These are phyloP conservation scores for Chalcis sispes DNA, from an alignment of 2,888 invertebrate species.

Conservation along the genomic window DNA sequence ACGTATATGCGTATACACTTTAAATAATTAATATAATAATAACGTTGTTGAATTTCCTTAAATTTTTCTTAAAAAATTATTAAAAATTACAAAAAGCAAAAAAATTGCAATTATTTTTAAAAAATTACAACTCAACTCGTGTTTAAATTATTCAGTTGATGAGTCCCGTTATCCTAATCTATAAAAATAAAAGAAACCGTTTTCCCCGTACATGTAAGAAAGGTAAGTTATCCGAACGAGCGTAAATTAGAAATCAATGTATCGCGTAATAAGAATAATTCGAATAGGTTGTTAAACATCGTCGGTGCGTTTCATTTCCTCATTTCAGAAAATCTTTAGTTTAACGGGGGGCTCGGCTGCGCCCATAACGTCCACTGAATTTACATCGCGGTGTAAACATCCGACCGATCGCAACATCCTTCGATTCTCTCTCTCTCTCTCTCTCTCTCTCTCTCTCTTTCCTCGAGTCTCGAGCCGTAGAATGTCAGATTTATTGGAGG, in stretches of 20 bases:
- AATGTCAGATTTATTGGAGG: too few relatives aligned
- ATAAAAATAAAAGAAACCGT: slow-evolving; percentile 3
- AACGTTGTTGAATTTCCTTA: too few relatives aligned
- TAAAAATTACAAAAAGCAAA: too few relatives aligned
- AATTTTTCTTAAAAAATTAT: too few relatives aligned
- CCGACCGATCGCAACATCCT: not conserved
- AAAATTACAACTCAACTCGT: too few relatives aligned
- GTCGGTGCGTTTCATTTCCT: slow-evolving; percentile 40
- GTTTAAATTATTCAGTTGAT: slow-evolving; percentile 24
- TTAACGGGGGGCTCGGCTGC: slow-evolving; percentile 4
- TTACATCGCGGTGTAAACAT: slow-evolving; percentile 15
- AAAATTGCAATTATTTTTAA: too few relatives aligned
- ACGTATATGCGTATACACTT: too few relatives aligned
- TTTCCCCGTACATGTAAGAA: not conserved
- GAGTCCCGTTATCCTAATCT: slow-evolving; percentile 29
- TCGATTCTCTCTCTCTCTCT: not conserved
- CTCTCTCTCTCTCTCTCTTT: too few relatives aligned
- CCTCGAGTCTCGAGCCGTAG: too few relatives aligned
- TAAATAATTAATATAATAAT: too few relatives aligned
- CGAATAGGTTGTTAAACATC: too few relatives aligned
- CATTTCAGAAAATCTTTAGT: slow-evolving; percentile 41
- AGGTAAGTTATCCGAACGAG: not conserved
- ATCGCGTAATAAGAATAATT: slow-evolving; percentile 43
- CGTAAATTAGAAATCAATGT: slow-evolving; percentile 47
- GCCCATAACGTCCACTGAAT: not conserved